Evolutionary conservation across 1,140 invertebrate species (phyloP).

Genomic region (Drosophila tsacasi): DNA sequence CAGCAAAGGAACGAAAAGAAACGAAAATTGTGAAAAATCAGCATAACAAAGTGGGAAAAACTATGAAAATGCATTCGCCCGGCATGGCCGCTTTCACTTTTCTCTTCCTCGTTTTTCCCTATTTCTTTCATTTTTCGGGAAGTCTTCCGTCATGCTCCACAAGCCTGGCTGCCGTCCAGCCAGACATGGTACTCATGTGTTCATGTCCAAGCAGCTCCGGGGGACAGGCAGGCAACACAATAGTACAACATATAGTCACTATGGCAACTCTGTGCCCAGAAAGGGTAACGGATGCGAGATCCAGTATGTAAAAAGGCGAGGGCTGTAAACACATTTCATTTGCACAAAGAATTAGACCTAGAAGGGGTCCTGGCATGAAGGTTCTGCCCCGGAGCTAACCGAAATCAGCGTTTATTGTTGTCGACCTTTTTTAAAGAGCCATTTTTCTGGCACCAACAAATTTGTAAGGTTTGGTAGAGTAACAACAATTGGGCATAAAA

Average conservation of each 20-base stretch:
- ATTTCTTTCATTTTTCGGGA: neutral
- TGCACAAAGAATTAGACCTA: slow-evolving; percentile 52
- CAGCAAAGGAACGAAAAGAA: slow-evolving; percentile 28
- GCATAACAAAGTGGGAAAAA: slow-evolving; percentile 74
- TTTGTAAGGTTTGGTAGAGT: neutral
- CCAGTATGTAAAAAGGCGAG: slow-evolving; percentile 38
- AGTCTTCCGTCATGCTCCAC: slow-evolving; percentile 36
- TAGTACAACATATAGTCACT: slow-evolving; percentile 6
- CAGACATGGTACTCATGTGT: slow-evolving; percentile 36
- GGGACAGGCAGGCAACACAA: slow-evolving; percentile 41
- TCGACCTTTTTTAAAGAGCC: slow-evolving; percentile 10
- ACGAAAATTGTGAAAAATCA: slow-evolving; percentile 70
- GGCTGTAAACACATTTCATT: slow-evolving; percentile 52
- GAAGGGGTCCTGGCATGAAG: slow-evolving; percentile 1
- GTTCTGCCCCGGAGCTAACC: neutral
- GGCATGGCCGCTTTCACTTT: slow-evolving; percentile 50
- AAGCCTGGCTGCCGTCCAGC: slow-evolving; percentile 56
- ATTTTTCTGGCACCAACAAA: neutral
- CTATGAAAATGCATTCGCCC: slow-evolving; percentile 66
- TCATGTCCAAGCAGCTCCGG: slow-evolving; percentile 13
- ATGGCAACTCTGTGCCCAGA: slow-evolving; percentile 8
- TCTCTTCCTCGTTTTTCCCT: neutral
- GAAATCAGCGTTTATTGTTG: slow-evolving; percentile 35
- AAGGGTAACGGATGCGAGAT: slow-evolving; percentile 4
- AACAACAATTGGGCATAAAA: neutral